A percentile compares a stretch with the other conserved stretches of the same genome.
Evolutionary conservation across 2,888 invertebrate genomes (phyloP).

Genomic region (Hydrotaea diabolus): DNA sequence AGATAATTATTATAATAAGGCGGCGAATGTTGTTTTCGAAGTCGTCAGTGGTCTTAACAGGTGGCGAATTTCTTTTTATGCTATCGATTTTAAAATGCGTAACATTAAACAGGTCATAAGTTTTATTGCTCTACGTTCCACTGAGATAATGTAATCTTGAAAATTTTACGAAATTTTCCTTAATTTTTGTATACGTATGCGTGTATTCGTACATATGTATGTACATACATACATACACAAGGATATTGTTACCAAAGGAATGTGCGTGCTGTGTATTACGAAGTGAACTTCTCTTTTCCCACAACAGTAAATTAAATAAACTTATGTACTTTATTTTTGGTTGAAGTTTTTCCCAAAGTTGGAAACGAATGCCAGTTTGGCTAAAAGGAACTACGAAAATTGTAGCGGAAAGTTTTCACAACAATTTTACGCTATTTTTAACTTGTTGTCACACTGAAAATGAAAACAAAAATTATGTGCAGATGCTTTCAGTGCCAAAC

Average conservation of each 20-base stretch:
- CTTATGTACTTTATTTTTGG: constrained; percentile 46
- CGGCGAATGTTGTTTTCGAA: too few species aligned
- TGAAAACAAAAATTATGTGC: constrained; percentile 42
- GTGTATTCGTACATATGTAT: too few species aligned
- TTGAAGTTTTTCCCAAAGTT: constrained; percentile 14
- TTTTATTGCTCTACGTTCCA: too few species aligned
- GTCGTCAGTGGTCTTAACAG: too few species aligned
- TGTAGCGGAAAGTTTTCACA: constrained; percentile 47
- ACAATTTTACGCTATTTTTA: constrained; percentile 55
- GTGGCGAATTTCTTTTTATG: too few species aligned
- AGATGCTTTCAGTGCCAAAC: constrained; percentile 45
- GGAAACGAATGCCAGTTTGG: constrained; percentile 27
- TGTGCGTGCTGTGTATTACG: constrained; percentile 45
- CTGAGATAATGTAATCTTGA: too few species aligned
- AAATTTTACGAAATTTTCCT: too few species aligned
- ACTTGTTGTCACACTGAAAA: constrained; percentile 43
- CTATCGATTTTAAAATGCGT: too few species aligned
- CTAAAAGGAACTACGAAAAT: constrained; percentile 32
- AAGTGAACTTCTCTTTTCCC: constrained; percentile 44
- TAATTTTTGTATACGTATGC: too few species aligned
- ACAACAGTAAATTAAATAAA: constrained; percentile 56
- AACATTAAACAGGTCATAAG: too few species aligned
- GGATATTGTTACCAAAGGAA: constrained; percentile 9
- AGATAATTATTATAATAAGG: too few species aligned
- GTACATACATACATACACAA: too few species aligned